Evolutionary conservation across 2,888 invertebrate genomes (phyloP), one percentile per base, ranked within the genome.

Genomic region (Chaetogeoica ovagalla): DNA sequence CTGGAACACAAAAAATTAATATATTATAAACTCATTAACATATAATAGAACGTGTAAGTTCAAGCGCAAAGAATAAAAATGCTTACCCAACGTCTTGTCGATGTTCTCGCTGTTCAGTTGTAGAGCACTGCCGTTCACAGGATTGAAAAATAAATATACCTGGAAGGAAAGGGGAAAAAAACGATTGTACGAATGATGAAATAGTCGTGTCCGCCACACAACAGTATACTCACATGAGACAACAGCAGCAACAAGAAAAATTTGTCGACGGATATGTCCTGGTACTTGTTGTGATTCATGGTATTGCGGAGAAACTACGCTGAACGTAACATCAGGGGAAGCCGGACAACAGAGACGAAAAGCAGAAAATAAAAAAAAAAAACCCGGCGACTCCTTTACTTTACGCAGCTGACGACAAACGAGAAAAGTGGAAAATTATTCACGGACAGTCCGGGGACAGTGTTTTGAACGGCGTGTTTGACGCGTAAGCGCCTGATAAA

Each of bases 1-100:
- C 97, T 97, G 90, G 83, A 92, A 92, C 84, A 84, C 83, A 13
- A 48, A 84, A 84, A 70, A 37, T 8, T 37, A 59, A 79, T 19
- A 8, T 8, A 37, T 17, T 70, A 57, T 11, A 57, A 55, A 0
- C 19, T 7, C 1, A 39, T 39, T 59, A n/a, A n/a, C n/a, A 15
- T 39, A 11, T 39, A 52, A 17, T 52, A 52, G 30, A 30, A 30
- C 30, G 30, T 1, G 4, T 13, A 52, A 1, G 43, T 43, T 11
- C 43, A 43, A 43, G 11, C 11, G 43, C 11, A 11, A 43, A 0
- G 52, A 39, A 30, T n/a, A 13, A 15, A 23, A 70, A 74, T 43
- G 63, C 39, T 82, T 77, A 83, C 83, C 83, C 71, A 83, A 81
- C 59, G 83, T 83, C 73, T 71, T 82, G 23, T 83, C 83, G 60